Evolutionary conservation across 2,888 invertebrate species (phyloP).

Genomic region (Caenorhabditis macrosperma): DNA sequence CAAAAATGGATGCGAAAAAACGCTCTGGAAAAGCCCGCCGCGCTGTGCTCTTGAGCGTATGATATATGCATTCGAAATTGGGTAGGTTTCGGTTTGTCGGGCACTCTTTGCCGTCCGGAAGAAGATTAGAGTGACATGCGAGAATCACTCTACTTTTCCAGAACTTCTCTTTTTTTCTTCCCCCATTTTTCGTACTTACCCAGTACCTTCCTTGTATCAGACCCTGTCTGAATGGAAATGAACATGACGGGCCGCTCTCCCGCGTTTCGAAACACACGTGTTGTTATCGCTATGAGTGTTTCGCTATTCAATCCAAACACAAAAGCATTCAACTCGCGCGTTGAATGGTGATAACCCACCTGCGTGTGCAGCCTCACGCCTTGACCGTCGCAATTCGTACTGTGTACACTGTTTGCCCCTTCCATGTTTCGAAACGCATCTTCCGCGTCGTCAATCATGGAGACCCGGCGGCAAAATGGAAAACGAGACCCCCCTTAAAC

Average conservation of each 20-base stretch:
- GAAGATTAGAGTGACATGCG: conserved; percentile 14
- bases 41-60: conserved; percentile 29
- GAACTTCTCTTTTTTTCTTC: neutral
- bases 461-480: conserved; percentile 19
- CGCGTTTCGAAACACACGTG: conserved; percentile 20
- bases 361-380: conserved; percentile 22
- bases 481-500: neutral
- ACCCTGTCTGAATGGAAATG: neutral
- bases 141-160: neutral
- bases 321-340: conserved; percentile 37
- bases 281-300: conserved; percentile 42
- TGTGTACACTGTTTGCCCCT: conserved; percentile 18
- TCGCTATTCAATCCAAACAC: conserved; percentile 48
- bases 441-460: conserved; percentile 3
- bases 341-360: conserved; percentile 39
- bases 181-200: neutral
- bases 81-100: conserved; percentile 1
- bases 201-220: no score
- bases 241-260: conserved; percentile 4
- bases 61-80: conserved; percentile 52
- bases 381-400: conserved; percentile 55
- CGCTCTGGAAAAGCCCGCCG: neutral
- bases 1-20: conserved; percentile 47
- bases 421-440: conserved; percentile 5
- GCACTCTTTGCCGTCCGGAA: conserved; percentile 3